A percentile compares a stretch with the other conserved stretches of the same genome.
Evolutionary conservation across 2,888 invertebrate genomes (phyloP).

Genomic region (Cryptocheilus praepositus): DNA sequence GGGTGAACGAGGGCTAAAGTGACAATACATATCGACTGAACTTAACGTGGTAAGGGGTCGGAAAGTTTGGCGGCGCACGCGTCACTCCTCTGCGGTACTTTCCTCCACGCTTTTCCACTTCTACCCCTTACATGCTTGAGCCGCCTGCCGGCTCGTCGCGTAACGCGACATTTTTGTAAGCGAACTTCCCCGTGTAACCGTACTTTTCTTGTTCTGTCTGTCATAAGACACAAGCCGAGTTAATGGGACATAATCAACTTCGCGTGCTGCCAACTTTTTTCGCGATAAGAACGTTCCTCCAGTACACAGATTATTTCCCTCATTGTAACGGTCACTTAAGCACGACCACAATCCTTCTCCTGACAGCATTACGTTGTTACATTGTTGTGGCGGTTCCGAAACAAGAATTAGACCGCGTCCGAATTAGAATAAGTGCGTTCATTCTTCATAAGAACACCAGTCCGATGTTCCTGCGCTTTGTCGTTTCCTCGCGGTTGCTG

Average conservation of each 20-base stretch:
- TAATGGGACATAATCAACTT: no score
- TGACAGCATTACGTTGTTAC: no score
- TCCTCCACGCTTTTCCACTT: conserved; percentile 4
- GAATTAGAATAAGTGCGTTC: no score
- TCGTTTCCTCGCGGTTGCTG: neutral
- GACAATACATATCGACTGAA: conserved; percentile 25
- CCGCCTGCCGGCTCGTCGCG: neutral
- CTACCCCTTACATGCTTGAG: conserved; percentile 20
- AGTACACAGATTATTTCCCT: no score
- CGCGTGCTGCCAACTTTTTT: no score
- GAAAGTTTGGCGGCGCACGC: conserved; percentile 23
- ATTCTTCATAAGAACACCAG: neutral
- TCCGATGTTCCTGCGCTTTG: neutral
- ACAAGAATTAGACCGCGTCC: no score
- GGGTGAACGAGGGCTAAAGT: conserved; percentile 12
- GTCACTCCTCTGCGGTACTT: conserved; percentile 12
- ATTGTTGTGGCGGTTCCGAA: no score
- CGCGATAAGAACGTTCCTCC: no score
- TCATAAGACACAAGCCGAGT: no score
- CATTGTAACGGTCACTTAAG: no score
- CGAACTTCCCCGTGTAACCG: neutral
- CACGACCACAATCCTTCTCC: no score
- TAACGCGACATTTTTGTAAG: conserved; percentile 13
- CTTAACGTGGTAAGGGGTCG: conserved; percentile 17
- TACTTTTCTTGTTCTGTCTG: conserved; percentile 2